Evolutionary conservation across 2,888 invertebrate genomes (phyloP), one percentile per base, ranked within the genome.

Genomic region (Ectemnius continuus): DNA sequence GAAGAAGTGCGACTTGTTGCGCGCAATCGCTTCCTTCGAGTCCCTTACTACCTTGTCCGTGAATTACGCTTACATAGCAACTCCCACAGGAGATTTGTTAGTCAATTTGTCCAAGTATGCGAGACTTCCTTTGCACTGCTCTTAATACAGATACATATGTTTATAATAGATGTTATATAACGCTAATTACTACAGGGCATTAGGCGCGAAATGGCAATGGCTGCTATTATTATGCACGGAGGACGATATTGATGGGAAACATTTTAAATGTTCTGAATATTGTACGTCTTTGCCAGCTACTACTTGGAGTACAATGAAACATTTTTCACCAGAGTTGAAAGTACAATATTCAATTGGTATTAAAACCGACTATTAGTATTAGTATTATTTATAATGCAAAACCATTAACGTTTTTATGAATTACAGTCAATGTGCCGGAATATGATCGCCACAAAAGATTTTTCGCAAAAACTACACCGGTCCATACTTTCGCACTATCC

Each of bases 1-100:
- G 62, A 59, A 76, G 56, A 73, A 80, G 74, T 68, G 63, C 68
- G 74, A 78, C 62, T 85, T 85, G 85, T 84, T 82, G 61, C 75
- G 75, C 52, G 78, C 79, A 57, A 84, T 85, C 56, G 78, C 78
- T 11, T 76, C 73, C 23, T 70, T 85, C 13, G 73, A 83, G 58
- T 75, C 61, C 62, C 81, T 85, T 61, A 82, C 83, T n/a, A 85
- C 78, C 5, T 73, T 85, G 65, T 83, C 85, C 26, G 73, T 85
- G 61, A 85, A 85, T 71, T 85, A 85, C 59, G 79, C 80, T 8
- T 85, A 85, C 64, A 78, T 85, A 65, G 85, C 85, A 20, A 85
- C 84, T 73, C 83, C 85, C 60, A 79, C 76, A 16, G 85, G 84
- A 48, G 84, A 85, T 67, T 74, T 85, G 14, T 82, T 85, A 26